Conservation (phyloP, 2,113 vertebrate species). For the Chascanopsetta lugubris region DNA sequence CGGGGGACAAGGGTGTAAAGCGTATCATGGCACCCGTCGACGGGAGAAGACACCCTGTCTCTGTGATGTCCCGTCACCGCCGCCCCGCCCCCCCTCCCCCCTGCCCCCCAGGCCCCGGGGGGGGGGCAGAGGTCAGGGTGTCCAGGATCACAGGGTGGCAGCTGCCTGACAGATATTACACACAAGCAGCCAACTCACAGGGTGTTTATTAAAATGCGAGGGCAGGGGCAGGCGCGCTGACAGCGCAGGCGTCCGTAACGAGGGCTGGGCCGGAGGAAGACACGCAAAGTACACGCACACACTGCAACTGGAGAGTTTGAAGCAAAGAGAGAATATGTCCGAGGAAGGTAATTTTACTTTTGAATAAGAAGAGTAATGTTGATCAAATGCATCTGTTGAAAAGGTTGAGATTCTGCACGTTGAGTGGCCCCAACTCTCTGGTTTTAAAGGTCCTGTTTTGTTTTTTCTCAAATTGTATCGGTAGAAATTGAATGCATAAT, state of each 20-base stretch:
- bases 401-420: no score
- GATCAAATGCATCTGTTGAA: no score
- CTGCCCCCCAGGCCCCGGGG: no score
- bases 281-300: conserved; percentile 25
- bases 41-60: conserved; percentile 74
- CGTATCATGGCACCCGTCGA: conserved; percentile 54
- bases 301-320: conserved; percentile 19
- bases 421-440: no score
- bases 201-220: conserved; percentile 79
- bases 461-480: no score
- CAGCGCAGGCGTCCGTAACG: conserved; percentile 70
- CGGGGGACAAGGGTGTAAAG: conserved; percentile 45
- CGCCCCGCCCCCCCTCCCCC: no score
- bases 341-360: no score
- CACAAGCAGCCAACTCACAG: conserved; percentile 68
- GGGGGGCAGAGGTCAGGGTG: conserved; percentile 68
- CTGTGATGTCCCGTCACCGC: conserved; percentile 41
- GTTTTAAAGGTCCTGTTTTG: no score
- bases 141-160: conserved; percentile 63
- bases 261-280: conserved; percentile 31
- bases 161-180: conserved; percentile 74
- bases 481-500: no score
- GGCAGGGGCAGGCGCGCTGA: conserved; percentile 63
- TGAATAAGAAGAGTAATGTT: no score
- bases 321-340: not conserved